These are phyloP conservation scores for Ophonus ardosiacus DNA, from an alignment of 2,888 invertebrate genomes.

Conservation along the genomic window DNA sequence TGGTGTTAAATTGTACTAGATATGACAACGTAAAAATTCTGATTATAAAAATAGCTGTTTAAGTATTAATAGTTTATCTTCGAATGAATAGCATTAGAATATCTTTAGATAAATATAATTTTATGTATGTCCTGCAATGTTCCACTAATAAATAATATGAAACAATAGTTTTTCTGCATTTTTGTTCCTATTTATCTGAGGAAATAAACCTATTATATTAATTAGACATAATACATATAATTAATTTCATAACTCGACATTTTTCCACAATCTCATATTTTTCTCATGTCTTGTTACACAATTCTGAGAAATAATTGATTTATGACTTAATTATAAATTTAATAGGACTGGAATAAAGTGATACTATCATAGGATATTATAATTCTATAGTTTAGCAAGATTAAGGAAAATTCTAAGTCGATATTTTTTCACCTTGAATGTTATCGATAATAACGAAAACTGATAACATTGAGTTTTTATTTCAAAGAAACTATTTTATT, in stretches of 20 bases:
- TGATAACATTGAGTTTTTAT: not conserved
- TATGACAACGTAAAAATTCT: too few relatives aligned
- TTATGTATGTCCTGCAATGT: not conserved
- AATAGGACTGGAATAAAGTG: not conserved
- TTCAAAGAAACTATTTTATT: not conserved
- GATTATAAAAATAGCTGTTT: too few relatives aligned
- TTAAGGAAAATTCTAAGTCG: not conserved
- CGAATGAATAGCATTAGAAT: too few relatives aligned
- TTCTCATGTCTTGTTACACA: constrained; percentile 23
- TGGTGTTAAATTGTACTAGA: too few relatives aligned
- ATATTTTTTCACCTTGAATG: not conserved
- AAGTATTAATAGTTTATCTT: too few relatives aligned
- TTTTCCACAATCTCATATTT: constrained; percentile 6
- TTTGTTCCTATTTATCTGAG: not conserved
- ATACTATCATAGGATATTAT: not conserved
- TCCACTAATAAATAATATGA: not conserved
- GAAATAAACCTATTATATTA: not conserved
- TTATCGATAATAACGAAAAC: not conserved
- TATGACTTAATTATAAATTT: not conserved
- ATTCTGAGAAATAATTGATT: constrained; percentile 40
- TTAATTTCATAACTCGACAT: constrained; percentile 20
- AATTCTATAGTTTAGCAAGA: not conserved
- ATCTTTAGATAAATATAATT: not conserved
- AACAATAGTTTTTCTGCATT: not conserved
- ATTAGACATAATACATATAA: constrained; percentile 18